These are phyloP conservation scores for Melozone crissalis DNA, from an alignment of 2,113 vertebrate species.

Conservation along the genomic window DNA sequence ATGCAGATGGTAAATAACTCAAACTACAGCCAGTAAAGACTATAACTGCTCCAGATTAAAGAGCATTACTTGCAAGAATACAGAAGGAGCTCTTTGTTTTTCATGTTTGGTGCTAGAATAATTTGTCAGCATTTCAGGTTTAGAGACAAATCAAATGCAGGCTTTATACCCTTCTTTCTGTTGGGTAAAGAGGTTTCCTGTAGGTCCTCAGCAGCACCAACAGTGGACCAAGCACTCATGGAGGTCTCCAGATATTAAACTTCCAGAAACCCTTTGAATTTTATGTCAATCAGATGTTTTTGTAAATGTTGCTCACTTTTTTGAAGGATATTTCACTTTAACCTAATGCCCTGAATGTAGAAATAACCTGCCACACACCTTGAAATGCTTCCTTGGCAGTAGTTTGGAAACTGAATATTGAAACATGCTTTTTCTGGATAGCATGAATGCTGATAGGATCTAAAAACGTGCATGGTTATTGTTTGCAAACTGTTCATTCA, in stretches of 20 bases:
- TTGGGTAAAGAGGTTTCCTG: not conserved
- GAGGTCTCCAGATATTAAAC: not conserved
- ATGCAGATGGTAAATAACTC: not conserved
- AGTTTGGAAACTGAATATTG: not conserved
- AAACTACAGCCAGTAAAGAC: not conserved
- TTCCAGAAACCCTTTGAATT: not conserved
- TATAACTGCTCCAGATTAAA: not conserved
- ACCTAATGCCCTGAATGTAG: not conserved
- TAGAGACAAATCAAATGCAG: not conserved
- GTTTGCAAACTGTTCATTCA: not conserved
- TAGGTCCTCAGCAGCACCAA: not conserved
- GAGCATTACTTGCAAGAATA: not conserved
- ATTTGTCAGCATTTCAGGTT: not conserved
- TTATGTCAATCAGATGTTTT: not conserved
- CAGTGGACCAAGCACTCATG: not conserved
- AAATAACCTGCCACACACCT: not conserved
- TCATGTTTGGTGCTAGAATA: not conserved
- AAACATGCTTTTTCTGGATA: not conserved
- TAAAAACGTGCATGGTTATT: not conserved
- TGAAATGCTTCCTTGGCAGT: not conserved
- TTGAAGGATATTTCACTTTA: not conserved
- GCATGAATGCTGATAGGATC: not conserved
- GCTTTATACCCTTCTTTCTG: accelerated
- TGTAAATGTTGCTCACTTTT: not conserved
- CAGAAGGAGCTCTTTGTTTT: not conserved